Base-by-base conservation (phyloP, 2,797 vertebrate species). In the Synanceia verrucosa region DNA sequence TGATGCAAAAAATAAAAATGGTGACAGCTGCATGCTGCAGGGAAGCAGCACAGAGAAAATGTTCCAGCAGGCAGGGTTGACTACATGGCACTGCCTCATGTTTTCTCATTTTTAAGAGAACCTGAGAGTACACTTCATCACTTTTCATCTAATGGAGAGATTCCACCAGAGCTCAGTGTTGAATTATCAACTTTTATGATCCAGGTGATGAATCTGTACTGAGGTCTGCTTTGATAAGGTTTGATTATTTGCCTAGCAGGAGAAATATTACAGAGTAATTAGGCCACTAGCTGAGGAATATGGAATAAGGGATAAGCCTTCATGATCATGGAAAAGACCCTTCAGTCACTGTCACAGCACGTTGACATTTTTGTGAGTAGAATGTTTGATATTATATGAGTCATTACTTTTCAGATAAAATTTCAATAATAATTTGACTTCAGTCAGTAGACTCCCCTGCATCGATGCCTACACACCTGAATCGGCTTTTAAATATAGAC, bases 241-340 rank as follows among this genome's bases (percentile, higher is more conserved):
- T 43, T 43, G 88, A 91, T 76, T 82, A 65, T 67, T 79, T 89
- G 82, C 70, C 81, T 65, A 67, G 72, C 72, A 81, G 51, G 63
- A 84, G 63, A 64, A 74, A 67, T 69, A 90, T 92, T 85, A 83
- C 50, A 81, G 77, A 55, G 70, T 88, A 85, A 92, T 88, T 83
- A 88, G 65, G 74, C 65, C 81, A 79, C 60, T 59, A 63, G 78
- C 65, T 78, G 81, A 88, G n/a, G n/a, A n/a, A n/a, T n/a, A n/a
- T n/a, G n/a, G n/a, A n/a, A n/a, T n/a, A n/a, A 86, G 64, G 62
- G 68, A 64, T 65, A 31, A 52, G 59, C 36, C 47, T 79, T 74
- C 73, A 69, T 73, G 55, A 77, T 65, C 2, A 62, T 79, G 60
- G 85, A 85, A 83, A 74, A 64, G 53, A 50, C n/a, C 29, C 56